Evolutionary conservation across 1,140 invertebrate genomes (phyloP), one percentile per base, ranked within the genome.

Genomic region (Tribolium castaneum): DNA sequence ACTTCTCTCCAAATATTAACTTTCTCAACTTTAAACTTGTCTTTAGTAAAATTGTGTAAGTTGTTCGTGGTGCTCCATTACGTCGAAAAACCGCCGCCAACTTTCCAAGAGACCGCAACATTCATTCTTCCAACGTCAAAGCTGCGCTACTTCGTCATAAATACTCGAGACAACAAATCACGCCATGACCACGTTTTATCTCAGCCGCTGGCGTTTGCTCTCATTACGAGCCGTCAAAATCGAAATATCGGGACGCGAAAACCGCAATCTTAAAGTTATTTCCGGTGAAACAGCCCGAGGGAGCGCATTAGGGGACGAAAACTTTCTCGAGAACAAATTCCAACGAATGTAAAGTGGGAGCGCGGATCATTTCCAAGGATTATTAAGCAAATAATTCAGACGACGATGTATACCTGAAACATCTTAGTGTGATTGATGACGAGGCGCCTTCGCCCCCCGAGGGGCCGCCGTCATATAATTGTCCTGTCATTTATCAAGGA

Each of bases 1-100:
- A 81, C 78, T 81, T 81, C 71, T 70, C 76, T 62, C 71, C 79
- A 81, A 81, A 81, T 81, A 81, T 81, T 80, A 81, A 79, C 74
- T 79, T 73, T 30, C 70, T 54, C 52, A 80, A 80, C 73, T 80
- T 76, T 54, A 56, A 66, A 66, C 59, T 66, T 66, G 59, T 66
- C 59, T 66, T 66, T 66, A 35, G 30, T 30, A 35, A 66, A 66
- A 66, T 66, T 66, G 59, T 30, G 59, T 30, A 66, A 66, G 59
- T 66, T 66, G 25, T 30, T 62, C 2, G 49, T 50, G 13, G 56
- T 13, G 52, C 14, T 54, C 7, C 52, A 54, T 19, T 54, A 30
- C 25, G 56, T 6, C 56, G 22, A 30, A 62, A 62, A 62, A 62
- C 22, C 56, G 56, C 16, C 22, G 59, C 59, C 25, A 66, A 34